These are phyloP conservation scores for Zoanthus solanderi DNA, from an alignment of 92 coral and sea anemone species.

Conservation along the genomic window DNA sequence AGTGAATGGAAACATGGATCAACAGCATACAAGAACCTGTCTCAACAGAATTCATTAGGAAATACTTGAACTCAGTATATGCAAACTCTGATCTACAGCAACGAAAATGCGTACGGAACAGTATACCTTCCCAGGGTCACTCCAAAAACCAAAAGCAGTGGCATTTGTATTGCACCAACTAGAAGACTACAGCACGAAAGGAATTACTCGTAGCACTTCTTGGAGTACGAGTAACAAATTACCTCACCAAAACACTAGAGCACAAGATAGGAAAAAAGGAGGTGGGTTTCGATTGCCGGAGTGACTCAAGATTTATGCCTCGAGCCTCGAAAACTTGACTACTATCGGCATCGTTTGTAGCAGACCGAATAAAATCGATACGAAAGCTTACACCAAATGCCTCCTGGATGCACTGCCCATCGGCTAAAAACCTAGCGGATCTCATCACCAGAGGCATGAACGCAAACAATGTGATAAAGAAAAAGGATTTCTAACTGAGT, in stretches of 20 bases:
- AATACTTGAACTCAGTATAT: too few species aligned
- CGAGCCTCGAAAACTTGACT: not conserved
- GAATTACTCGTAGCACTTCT: too few species aligned
- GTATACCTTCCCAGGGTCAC: too few species aligned
- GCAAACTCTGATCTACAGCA: too few species aligned
- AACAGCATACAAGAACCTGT: too few species aligned
- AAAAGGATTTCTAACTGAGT: not conserved
- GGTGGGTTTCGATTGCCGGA: not conserved
- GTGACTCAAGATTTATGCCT: slow-evolving; percentile 55
- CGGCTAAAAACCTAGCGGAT: slow-evolving; percentile 36
- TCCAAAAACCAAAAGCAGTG: too few species aligned
- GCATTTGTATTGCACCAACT: too few species aligned
- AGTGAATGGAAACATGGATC: too few species aligned
- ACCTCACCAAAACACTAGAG: not conserved
- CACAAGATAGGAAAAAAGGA: not conserved
- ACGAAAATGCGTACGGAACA: too few species aligned
- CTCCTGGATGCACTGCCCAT: slow-evolving; percentile 44
- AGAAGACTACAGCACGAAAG: too few species aligned
- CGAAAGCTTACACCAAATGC: not conserved
- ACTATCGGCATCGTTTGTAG: slow-evolving; percentile 1
- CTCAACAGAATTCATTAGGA: too few species aligned
- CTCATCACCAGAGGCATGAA: slow-evolving; percentile 44
- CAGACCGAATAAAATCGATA: not conserved
- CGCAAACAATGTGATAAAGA: not conserved
- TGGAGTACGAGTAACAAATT: not conserved